Conservation (phyloP, 2,113 vertebrate species). For the Zapus hudsonius region DNA sequence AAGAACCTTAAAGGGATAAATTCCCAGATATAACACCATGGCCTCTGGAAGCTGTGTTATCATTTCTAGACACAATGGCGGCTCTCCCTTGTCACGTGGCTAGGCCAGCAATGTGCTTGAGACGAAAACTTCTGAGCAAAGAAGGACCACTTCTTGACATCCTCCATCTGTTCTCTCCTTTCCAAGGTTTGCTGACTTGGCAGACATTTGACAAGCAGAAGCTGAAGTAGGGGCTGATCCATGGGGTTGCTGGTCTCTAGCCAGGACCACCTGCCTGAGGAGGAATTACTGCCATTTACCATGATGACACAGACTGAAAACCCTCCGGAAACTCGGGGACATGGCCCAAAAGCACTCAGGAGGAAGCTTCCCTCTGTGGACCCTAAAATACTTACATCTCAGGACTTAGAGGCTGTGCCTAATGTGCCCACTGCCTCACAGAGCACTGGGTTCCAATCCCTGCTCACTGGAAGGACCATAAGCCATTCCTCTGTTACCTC, state of each 20-base stretch:
- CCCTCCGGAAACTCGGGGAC: slow-evolving; percentile 43
- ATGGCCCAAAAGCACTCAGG: slow-evolving; percentile 68
- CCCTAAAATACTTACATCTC: slow-evolving; percentile 63
- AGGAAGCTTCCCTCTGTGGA: slow-evolving; percentile 53
- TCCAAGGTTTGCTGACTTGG: not conserved
- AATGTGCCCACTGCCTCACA: slow-evolving; percentile 54
- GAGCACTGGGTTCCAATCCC: slow-evolving; percentile 41
- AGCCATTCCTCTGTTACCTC: slow-evolving; percentile 39
- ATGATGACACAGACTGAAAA: slow-evolving; percentile 75
- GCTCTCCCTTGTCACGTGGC: not conserved
- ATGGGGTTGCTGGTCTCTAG: slow-evolving; percentile 28
- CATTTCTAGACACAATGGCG: too few species aligned
- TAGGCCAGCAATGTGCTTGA: not conserved
- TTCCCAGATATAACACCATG: too few species aligned
- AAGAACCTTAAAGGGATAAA: too few species aligned
- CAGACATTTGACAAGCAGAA: slow-evolving; percentile 36
- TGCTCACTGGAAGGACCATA: slow-evolving; percentile 57
- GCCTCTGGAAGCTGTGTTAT: too few species aligned
- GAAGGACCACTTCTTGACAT: not conserved
- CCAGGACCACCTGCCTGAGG: not conserved
- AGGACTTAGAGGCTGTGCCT: slow-evolving; percentile 61
- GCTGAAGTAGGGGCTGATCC: slow-evolving; percentile 46
- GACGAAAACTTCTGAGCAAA: not conserved
- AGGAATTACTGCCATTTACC: slow-evolving; percentile 5
- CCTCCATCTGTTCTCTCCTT: not conserved